Base-by-base conservation (phyloP, 2,113 vertebrate species). In the Ancistrus triradiatus region DNA sequence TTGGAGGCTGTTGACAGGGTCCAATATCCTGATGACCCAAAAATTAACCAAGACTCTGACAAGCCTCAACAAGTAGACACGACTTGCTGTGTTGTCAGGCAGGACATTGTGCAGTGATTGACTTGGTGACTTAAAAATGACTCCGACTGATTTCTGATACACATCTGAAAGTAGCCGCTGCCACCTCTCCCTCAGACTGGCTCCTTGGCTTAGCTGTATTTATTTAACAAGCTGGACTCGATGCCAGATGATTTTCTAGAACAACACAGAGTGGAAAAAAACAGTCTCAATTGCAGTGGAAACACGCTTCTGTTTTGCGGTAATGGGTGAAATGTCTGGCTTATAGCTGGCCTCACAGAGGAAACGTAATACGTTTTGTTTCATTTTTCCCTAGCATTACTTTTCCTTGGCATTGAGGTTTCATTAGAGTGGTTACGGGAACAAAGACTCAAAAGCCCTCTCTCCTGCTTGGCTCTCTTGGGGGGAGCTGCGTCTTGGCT, bases 11-110 rank as follows among this genome's bases (percentile, higher is more conserved):
- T 66, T 74, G 67, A 66, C 44, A 40, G 68, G 63, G 46, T 66
- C 42, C 63, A 58, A 59, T 66, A 53, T 62, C 63, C 38, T 48
- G 40, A 31, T 60, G 58, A 55, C 31, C 44, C 31, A 69, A 84
- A 83, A 74, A 42, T 77, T 73, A 77, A 79, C 74, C 74, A 82
- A 79, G 77, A 82, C 81, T 82, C 73, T 35, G 31, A 50, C 71
- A 63, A 59, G 72, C 42, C 47, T 58, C 35, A 51, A 70, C 72
- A 74, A 63, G 67, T 59, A 15, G n/a, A 31, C 28, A 5, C 13
- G 38, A 66, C 62, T 24, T n/a, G 2, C 73, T 68, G 67, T 73
- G 67, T 73, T 66, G 40, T 48, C 56, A 22, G 63, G 52, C 66
- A 60, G 51, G 66, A 46, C 47, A n/a, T 25, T 35, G n/a, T 62